phyloP scores from a whole-genome alignment of 2,888 invertebrate species.

The Gastrophysa polygoni region DNA sequence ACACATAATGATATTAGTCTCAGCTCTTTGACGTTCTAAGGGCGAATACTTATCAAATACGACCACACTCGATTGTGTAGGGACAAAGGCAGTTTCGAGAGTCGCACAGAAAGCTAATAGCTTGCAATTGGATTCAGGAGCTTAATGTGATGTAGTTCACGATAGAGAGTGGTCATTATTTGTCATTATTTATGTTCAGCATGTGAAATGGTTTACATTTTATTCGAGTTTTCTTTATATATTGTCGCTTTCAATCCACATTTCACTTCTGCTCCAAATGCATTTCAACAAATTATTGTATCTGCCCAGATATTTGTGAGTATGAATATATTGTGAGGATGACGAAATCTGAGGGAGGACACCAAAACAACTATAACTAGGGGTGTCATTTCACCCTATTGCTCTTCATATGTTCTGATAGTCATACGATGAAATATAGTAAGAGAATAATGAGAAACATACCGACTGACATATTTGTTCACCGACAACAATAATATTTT shows the following conservation, averaged over 20 bases:
- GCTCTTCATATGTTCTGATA: too few relatives aligned
- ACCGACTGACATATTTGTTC: too few relatives aligned
- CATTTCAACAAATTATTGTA: too few relatives aligned
- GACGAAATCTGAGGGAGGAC: too few relatives aligned
- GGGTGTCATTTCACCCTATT: too few relatives aligned
- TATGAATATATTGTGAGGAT: too few relatives aligned
- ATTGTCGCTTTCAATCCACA: background rate
- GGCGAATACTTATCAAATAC: conserved; percentile 17
- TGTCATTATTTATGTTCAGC: background rate
- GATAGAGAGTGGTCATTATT: background rate
- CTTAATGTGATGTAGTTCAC: background rate
- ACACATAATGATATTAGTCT: conserved; percentile 41
- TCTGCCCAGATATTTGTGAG: too few relatives aligned
- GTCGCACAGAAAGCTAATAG: background rate
- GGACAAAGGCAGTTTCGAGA: conserved; percentile 15
- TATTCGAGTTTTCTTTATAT: background rate
- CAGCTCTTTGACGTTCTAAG: conserved; percentile 36
- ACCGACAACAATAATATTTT: too few relatives aligned
- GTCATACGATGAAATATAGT: too few relatives aligned
- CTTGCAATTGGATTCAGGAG: background rate
- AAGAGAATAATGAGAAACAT: too few relatives aligned
- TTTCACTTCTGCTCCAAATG: too few relatives aligned
- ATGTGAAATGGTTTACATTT: background rate
- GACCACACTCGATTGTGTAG: conserved; percentile 18
- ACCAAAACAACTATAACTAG: too few relatives aligned